phyloP scores from a whole-genome alignment of 2,888 invertebrate genomes.

The Camponotus fellah region DNA sequence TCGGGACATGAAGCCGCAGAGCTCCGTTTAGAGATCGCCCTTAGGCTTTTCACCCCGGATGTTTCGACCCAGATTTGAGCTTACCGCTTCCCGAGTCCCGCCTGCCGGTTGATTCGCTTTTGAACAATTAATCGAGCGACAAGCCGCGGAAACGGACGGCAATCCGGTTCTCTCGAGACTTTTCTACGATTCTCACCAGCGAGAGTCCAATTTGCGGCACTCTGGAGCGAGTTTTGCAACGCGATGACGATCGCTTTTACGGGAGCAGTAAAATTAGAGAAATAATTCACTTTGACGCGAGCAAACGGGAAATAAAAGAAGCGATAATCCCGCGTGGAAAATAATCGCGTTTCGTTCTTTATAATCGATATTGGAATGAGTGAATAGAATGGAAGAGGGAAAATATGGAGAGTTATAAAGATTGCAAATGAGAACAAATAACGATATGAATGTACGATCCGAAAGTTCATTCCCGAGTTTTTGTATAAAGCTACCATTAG shows the following conservation, averaged over 20 bases:
- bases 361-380: neutral
- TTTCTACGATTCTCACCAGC: neutral
- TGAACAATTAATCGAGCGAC: constrained; percentile 46
- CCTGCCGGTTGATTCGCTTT: constrained; percentile 21
- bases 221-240: neutral
- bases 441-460: neutral
- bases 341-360: constrained; percentile 22
- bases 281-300: constrained; percentile 30
- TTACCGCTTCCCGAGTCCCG: neutral
- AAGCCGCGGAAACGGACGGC: constrained; percentile 34
- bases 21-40: constrained; percentile 35
- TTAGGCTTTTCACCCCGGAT: constrained; percentile 37
- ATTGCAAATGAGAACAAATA: neutral
- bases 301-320: neutral
- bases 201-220: constrained; percentile 1
- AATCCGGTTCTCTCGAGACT: constrained; percentile 25
- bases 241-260: neutral
- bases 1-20: constrained; percentile 10
- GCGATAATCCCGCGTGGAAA: constrained; percentile 16
- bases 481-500: neutral
- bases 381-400: neutral
- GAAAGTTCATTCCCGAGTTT: neutral
- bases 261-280: constrained; percentile 8
- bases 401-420: neutral
- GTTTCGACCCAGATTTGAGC: constrained; percentile 40